These are phyloP conservation scores for Melangyna quadrimaculata DNA, from an alignment of 2,888 invertebrate genomes.

Conservation along the genomic window DNA sequence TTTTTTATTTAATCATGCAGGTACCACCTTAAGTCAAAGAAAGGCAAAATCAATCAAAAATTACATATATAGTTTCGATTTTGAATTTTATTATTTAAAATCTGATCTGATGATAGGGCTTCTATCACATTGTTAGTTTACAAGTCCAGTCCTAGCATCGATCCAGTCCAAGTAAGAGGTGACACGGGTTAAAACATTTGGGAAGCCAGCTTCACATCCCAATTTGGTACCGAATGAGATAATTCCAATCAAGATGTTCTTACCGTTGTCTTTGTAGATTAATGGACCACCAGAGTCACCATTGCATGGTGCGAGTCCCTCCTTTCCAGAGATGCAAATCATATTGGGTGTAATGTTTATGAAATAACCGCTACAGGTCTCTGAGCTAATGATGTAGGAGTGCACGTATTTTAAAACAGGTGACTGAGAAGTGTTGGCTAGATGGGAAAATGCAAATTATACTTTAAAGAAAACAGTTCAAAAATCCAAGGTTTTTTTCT, in stretches of 20 bases:
- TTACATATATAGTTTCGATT: no score
- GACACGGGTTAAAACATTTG: conserved; percentile 76
- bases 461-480: no score
- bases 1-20: no score
- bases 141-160: conserved; percentile 18
- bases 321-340: conserved; percentile 79
- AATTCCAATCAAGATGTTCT: conserved; percentile 74
- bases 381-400: conserved; percentile 73
- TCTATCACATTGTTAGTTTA: no score
- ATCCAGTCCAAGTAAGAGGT: conserved; percentile 53
- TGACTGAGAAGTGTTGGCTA: conserved; percentile 71
- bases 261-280: conserved; percentile 42
- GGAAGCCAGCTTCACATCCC: conserved; percentile 75
- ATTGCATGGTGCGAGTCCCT: conserved; percentile 78
- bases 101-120: no score
- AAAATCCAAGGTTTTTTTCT: no score
- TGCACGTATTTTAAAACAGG: conserved; percentile 73
- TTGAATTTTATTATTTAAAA: no score
- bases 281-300: conserved; percentile 79
- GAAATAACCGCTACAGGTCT: conserved; percentile 73
- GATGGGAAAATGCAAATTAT: neutral
- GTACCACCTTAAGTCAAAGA: no score
- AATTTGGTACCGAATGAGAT: conserved; percentile 76
- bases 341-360: conserved; percentile 71
- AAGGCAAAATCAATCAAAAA: no score